A percentile compares a stretch with the other conserved stretches of the same genome.
Evolutionary conservation across 37 sponge, comb jelly and placozoan genomes (phyloP).

Genomic region (Cliona cf. orientalis): DNA sequence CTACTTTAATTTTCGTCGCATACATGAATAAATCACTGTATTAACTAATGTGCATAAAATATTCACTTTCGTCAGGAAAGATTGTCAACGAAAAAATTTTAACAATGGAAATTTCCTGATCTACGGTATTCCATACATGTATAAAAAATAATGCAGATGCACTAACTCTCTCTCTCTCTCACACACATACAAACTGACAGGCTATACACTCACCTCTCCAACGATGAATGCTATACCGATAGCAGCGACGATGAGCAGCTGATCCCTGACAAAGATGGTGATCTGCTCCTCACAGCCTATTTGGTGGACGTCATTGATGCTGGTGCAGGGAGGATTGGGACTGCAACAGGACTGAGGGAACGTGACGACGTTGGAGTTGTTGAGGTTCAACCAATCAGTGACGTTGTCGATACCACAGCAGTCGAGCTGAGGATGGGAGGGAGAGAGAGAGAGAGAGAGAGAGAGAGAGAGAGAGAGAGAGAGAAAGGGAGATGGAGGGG

Average conservation of each 20-base stretch:
- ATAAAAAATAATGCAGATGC: no score
- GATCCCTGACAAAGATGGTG: conserved; percentile 11
- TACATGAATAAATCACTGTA: no score
- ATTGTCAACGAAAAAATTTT: no score
- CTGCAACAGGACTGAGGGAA: conserved; percentile 28
- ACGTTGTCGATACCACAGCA: conserved; percentile 41
- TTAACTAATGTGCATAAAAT: no score
- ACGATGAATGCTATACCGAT: conserved; percentile 62
- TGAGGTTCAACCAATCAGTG: neutral
- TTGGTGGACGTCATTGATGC: neutral
- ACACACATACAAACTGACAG: neutral
- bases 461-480: no score
- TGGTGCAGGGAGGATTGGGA: neutral
- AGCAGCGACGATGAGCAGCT: conserved; percentile 64
- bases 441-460: no score
- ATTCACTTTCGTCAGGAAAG: no score
- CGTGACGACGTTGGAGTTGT: neutral
- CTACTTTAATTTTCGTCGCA: no score
- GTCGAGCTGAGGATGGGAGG: conserved; percentile 5
- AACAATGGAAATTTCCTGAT: no score
- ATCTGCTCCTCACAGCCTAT: conserved; percentile 34
- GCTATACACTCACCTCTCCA: conserved; percentile 55
- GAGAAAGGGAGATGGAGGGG: no score
- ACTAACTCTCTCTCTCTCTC: neutral
- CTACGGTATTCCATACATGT: no score